Base-by-base conservation (phyloP, 2,797 vertebrate genomes). In the Acanthornis magna region DNA sequence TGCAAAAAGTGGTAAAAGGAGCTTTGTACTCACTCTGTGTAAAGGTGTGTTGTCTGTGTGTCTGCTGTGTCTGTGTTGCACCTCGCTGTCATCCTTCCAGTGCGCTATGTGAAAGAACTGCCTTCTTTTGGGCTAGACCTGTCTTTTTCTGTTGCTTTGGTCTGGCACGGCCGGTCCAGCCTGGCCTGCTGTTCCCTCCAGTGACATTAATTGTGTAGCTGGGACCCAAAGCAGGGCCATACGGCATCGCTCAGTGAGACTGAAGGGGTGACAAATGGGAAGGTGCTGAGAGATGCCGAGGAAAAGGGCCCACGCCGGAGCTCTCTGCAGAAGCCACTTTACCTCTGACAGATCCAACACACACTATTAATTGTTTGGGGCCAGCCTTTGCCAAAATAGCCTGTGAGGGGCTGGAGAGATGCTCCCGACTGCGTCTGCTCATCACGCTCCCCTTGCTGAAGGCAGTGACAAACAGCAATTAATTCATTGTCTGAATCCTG, bases 311-410 rank as follows among this genome's bases (percentile, higher is more conserved):
- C 80, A 23, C 32, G 13, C 81, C 81, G 38, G 79, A 95, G 65
- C 89, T 82, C 94, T 94, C 89, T 85, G 55, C 71, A 93, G 91
- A 96, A 87, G 53, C 93, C 85, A 89, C 96, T 96, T 94, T 67
- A 42, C 75, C 91, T 85, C 85, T 92, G 71, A 68, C 72, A 86
- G 95, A 76, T 86, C 84, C 88, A 79, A 27, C 71, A 36, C n/a
- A 1, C 26, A 0, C 55, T 86, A 61, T 57, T 87, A 81, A 95
- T 91, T 92, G 90, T 74, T 42, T 91, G 66, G 29, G 93, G 50
- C 42, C 73, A 92, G 74, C 29, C 58, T 84, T 89, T 95, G 92
- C 91, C 95, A 82, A 85, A 92, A 84, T 36, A 68, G 14, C 80
- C 51, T 25, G 26, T 2, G 1, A 79, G 72, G 40, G 65, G 71